Evolutionary conservation across 1,140 invertebrate species (phyloP).

Genomic region (Lanistes nyassanus): DNA sequence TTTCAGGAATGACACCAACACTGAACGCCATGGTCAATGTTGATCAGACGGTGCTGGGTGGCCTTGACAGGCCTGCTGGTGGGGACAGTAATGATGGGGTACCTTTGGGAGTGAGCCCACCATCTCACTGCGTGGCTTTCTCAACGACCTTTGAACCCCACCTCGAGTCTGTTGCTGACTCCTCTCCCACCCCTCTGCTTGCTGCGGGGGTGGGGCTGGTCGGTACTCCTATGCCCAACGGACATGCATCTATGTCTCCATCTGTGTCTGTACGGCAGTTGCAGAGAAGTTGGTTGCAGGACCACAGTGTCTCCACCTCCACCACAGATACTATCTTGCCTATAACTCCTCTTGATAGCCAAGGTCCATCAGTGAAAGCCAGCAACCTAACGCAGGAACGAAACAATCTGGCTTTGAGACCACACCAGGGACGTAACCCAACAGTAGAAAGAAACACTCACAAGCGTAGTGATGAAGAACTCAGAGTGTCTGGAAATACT

Average conservation of each 20-base stretch:
- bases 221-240: constrained; percentile 24
- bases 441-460: constrained; percentile 84
- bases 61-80: constrained; percentile 3
- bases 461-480: constrained; percentile 70
- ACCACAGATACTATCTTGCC: constrained; percentile 68
- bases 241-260: constrained; percentile 4
- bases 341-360: constrained; percentile 63
- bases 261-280: background rate
- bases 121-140: background rate
- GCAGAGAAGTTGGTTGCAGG: constrained; percentile 18
- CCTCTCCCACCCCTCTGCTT: constrained; percentile 5
- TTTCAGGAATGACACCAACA: constrained; percentile 71
- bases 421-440: constrained; percentile 89
- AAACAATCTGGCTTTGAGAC: constrained; percentile 72
- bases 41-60: constrained; percentile 10
- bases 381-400: constrained; percentile 53
- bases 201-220: constrained; percentile 1
- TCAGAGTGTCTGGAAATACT: constrained; percentile 72
- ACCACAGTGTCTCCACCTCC: constrained; percentile 42
- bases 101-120: background rate
- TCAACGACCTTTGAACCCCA: background rate
- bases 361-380: constrained; percentile 32
- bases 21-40: constrained; percentile 66
- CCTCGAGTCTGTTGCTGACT: background rate
- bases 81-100: constrained; percentile 4